These are phyloP conservation scores for Xiphorhynchus erythropygius DNA, from an alignment of 2,797 vertebrate species.

Conservation along the genomic window DNA sequence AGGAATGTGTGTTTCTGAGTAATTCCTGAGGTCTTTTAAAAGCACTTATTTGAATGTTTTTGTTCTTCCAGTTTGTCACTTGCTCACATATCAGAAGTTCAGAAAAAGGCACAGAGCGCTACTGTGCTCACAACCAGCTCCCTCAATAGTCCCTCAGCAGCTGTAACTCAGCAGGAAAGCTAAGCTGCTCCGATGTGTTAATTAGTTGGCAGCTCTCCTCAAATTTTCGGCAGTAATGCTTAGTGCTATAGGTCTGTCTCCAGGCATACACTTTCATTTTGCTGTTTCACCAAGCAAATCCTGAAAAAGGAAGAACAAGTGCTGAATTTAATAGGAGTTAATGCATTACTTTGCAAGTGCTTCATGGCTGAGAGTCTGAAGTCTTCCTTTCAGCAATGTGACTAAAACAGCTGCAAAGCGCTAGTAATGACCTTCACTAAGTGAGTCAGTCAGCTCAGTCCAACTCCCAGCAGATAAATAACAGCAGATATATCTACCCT, in stretches of 20 bases:
- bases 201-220: conserved; percentile 36
- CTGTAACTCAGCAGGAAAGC: conserved; percentile 17
- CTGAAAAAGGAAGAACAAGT: background rate
- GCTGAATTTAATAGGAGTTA: background rate
- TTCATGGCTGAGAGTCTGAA: background rate
- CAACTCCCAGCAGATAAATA: background rate
- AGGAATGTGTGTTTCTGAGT: background rate
- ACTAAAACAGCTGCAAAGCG: background rate
- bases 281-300: background rate
- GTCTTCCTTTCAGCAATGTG: background rate
- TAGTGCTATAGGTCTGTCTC: background rate
- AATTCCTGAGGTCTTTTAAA: background rate
- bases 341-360: background rate
- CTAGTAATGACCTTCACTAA: background rate
- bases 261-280: background rate
- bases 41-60: background rate
- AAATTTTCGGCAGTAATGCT: background rate
- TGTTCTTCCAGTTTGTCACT: conserved; percentile 31
- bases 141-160: conserved; percentile 16
- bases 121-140: background rate
- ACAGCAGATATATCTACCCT: background rate
- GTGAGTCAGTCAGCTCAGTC: background rate
- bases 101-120: conserved; percentile 10
- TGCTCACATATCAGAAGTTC: background rate
- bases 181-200: conserved; percentile 14